Evolutionary conservation across 2,113 vertebrate species (phyloP), one percentile per base, ranked within the genome.

Genomic region (Leucoraja erinaceus): DNA sequence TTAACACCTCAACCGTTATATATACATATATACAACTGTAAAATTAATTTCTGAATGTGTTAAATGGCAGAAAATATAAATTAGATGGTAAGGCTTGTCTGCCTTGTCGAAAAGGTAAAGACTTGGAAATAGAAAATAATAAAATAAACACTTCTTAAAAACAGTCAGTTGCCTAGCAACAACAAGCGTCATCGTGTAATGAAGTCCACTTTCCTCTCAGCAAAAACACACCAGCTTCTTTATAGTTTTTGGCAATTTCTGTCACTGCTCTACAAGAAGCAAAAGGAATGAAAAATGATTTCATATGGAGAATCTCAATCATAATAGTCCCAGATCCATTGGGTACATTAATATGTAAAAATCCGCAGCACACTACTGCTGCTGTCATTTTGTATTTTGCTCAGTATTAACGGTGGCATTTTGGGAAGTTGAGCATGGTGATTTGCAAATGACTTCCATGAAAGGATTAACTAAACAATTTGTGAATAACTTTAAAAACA

Each of bases 391-490:
- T 63, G 28, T 10, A 28, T 18, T 63, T 61, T 63, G 28, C n/a
- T 88, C n/a, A 16, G 5, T 66, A 83, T 18, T 63, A 88, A 63
- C 63, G 83, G 59, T 61, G 28, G 56, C 22, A 11, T 84, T 84
- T n/a, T 86, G 81, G 54, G 22, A 61, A 5, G 11, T 59, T 86
- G 59, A 88, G 12, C 59, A 31, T 88, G 28, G 5, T 63, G 56
- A 88, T 31, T 31, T 88, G 28, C 83, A 88, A 88, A 88, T 88
- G 63, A 63, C 54, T 5, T 61, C 31, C 59, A 88, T 61, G 31
- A 88, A 86, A 88, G 59, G 59, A 66, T 88, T 88, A 59, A 63
- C 28, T 47, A 31, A 88, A 88, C n/a, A 63, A 88, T 33, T 88
- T 12, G 31, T 66, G 28, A 84, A 31, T 4, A 63, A 11, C 59